These are phyloP conservation scores for Takifugu flavidus DNA, from an alignment of 2,113 vertebrate species.

Conservation along the genomic window DNA sequence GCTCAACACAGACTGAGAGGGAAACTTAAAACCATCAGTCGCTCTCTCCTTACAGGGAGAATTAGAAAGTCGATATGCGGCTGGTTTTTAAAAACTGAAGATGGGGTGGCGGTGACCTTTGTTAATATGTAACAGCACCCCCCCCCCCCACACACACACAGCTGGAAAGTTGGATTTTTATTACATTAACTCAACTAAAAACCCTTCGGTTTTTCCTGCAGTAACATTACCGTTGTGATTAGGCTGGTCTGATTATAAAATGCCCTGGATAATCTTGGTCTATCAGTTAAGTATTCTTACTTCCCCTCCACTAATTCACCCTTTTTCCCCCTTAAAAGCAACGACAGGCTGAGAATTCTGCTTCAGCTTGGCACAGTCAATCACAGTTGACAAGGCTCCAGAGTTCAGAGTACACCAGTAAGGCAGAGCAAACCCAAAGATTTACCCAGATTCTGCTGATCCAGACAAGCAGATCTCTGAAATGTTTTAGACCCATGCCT, in stretches of 20 bases:
- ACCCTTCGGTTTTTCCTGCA: not conserved
- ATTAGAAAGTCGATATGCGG: conserved; percentile 24
- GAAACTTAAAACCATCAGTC: conserved; percentile 8
- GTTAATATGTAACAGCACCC: not conserved
- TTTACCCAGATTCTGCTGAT: conserved; percentile 27
- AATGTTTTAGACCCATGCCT: conserved; percentile 21
- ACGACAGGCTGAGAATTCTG: conserved; percentile 11
- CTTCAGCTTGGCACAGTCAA: not conserved
- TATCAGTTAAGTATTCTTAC: not conserved
- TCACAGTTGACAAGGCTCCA: too few relatives aligned
- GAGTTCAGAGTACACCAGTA: conserved; percentile 25
- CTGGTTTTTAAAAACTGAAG: conserved; percentile 13
- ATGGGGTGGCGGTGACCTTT: not conserved
- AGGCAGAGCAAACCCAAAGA: conserved; percentile 52
- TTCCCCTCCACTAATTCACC: not conserved
- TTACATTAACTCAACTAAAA: too few relatives aligned
- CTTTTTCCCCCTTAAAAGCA: conserved; percentile 11
- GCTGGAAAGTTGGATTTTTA: too few relatives aligned
- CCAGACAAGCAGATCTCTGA: conserved; percentile 38
- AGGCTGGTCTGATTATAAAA: conserved; percentile 1
- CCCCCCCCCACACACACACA: not conserved
- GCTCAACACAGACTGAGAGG: conserved; percentile 39
- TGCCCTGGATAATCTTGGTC: not conserved
- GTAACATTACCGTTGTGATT: not conserved
- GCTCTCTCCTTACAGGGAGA: conserved; percentile 18